Base-by-base conservation (phyloP, 2,113 vertebrate genomes). In the Takifugu bimaculatus region DNA sequence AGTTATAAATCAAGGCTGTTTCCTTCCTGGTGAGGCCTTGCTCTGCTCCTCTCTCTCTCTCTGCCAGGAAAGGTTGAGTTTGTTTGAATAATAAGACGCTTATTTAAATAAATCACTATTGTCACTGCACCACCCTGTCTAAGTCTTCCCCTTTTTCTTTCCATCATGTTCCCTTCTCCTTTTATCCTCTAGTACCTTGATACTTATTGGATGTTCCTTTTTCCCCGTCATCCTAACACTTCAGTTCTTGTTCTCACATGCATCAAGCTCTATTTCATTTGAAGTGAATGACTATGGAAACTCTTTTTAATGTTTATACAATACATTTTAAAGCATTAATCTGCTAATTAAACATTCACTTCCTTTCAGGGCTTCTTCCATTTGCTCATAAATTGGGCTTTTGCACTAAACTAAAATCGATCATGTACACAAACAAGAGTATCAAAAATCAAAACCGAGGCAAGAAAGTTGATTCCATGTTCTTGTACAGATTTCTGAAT, bases 61-160 rank as follows among this genome's bases (percentile, higher is more conserved):
- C n/a, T 60, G 27, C 50, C 49, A 27, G 66, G 15, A 68, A 72
- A 67, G 54, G 28, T 66, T 75, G 71, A 72, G 74, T 80, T 68
- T 63, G 83, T 85, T 86, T 85, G 65, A 83, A 84, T 89, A 83
- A 80, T 81, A 79, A 68, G 69, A 49, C 58, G 68, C 77, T 82
- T 83, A 81, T 82, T 78, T 77, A 63, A 4, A 26, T 64, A 54
- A 72, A 72, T 75, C 77, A 78, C 74, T 75, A 60, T 78, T 81
- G 49, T 60, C 65, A 52, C 57, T 57, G 11, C 60, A 70, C 76
- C 66, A n/a, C 65, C 48, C 35, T 20, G 20, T 70, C 56, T 54
- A 7, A 1, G 54, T 57, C 64, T 42, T 60, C 47, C 56, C 29
- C 43, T 48, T 10, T 60, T 72, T 57, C 43, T 75, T 65, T 63